A percentile compares a stretch with the other conserved stretches of the same genome.
Conservation (phyloP, 2,113 vertebrate species). For the Irena cyanogastra region DNA sequence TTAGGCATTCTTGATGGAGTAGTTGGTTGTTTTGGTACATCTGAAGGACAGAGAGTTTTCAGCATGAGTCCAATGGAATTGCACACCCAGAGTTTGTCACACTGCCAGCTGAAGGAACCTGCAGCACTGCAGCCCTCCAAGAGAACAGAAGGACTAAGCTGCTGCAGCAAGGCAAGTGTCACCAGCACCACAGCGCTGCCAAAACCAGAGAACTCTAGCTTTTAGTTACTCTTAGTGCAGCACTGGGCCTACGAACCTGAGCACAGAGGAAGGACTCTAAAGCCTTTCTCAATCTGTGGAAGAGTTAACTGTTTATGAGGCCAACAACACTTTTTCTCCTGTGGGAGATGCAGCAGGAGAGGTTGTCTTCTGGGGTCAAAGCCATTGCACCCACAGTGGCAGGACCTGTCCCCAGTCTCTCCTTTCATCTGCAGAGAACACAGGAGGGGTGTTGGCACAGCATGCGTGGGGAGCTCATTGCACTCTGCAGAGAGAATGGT, state of each 20-base stretch:
- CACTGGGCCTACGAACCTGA: not conserved
- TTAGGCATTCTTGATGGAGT: not conserved
- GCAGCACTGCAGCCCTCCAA: not conserved
- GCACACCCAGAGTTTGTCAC: not conserved
- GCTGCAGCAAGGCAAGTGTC: not conserved
- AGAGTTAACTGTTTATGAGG: not conserved
- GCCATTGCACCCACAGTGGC: not conserved
- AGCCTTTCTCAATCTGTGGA: not conserved
- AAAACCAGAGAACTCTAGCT: not conserved
- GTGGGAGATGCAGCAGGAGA: not conserved
- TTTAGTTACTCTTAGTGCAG: not conserved
- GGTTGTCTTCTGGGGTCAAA: not conserved
- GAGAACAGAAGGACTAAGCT: not conserved
- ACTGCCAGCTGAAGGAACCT: not conserved
- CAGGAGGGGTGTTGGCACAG: not conserved
- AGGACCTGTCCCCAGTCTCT: not conserved
- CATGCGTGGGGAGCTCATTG: not conserved
- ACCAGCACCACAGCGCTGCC: not conserved
- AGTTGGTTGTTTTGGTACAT: not conserved
- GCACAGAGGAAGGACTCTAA: not conserved
- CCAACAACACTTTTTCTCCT: not conserved
- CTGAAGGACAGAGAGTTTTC: not conserved
- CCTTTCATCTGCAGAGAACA: not conserved
- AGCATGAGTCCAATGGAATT: not conserved
- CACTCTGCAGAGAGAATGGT: not conserved